Evolutionary conservation across 2,888 invertebrate genomes (phyloP).

Genomic region (Chorisops tibialis): DNA sequence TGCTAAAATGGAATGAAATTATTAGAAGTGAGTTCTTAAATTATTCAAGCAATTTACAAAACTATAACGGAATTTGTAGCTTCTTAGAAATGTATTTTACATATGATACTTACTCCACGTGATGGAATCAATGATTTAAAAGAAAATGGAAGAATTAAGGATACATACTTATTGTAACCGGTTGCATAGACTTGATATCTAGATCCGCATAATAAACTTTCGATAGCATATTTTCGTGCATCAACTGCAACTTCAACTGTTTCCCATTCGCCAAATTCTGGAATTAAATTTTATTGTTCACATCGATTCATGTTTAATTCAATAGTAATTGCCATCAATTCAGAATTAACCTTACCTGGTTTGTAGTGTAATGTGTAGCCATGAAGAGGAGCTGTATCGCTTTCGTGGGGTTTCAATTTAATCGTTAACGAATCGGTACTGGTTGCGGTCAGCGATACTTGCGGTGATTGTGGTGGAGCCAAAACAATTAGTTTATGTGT

Average conservation of each 20-base stretch:
- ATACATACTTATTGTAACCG: conserved; percentile 83
- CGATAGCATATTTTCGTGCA: conserved; percentile 79
- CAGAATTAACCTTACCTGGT: conserved; percentile 61
- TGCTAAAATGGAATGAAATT: conserved; percentile 54
- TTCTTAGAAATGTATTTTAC: no score
- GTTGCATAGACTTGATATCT: conserved; percentile 90
- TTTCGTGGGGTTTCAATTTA: conserved; percentile 68
- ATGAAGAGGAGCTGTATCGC: conserved; percentile 82
- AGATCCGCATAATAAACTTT: conserved; percentile 87
- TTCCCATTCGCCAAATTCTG: conserved; percentile 91
- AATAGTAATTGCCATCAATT: no score
- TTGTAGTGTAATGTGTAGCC: conserved; percentile 91
- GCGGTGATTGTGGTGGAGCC: conserved; percentile 75
- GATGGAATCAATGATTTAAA: no score
- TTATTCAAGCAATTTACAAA: no score
- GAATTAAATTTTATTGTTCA: neutral
- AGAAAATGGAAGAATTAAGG: no score
- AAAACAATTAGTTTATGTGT: conserved; percentile 80
- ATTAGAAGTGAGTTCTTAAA: neutral
- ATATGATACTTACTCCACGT: no score
- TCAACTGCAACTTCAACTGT: conserved; percentile 76
- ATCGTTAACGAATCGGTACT: conserved; percentile 73
- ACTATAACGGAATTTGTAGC: no score
- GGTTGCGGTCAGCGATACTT: conserved; percentile 68
- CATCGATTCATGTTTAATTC: neutral